Base-by-base conservation (phyloP, 2,113 vertebrate genomes). In the Lophotis ruficrista region DNA sequence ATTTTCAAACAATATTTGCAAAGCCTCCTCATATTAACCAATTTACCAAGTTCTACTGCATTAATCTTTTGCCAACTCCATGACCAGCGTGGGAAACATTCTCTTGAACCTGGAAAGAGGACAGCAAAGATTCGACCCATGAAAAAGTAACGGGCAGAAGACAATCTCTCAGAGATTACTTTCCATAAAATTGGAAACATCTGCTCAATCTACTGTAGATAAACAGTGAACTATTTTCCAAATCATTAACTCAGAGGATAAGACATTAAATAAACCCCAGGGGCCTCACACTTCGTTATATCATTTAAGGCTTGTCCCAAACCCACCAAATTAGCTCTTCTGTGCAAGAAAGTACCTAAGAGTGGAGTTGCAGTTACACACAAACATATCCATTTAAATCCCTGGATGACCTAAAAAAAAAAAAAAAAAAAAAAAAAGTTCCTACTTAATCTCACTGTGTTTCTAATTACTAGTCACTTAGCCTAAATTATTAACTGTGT, bases 161-260 rank as follows among this genome's bases (percentile, higher is more conserved):
- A 98, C 97, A 96, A 94, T 98, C 97, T 96, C 91, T 91, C 97
- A 94, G 96, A 97, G 97, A 98, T 98, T 95, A 92, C 87, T 41
- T 95, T 96, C 98, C 96, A 97, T 97, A 98, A 98, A 98, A 98
- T 90, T 97, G 94, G 96, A 94, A 98, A 97, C 98, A 98, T 98
- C 98, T 98, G 98, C 95, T 98, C 97, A 97, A 97, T 97, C 98
- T 98, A 98, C 96, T 97, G 96, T 97, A 98, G 97, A 98, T 98
- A 98, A 98, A 98, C 97, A 98, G 94, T 92, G 96, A 97, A 98
- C 97, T 97, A 98, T 98, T 98, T 98, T 98, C 98, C 97, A 97
- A 97, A 94, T 98, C 98, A 98, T 98, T 98, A 98, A 98, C 98
- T 94, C 95, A 94, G 93, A 97, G 96, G 91, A 98, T 97, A 96